Percentiles rank a stretch among this genome's conserved stretches.
These are phyloP conservation scores for Ectropis crepuscularia DNA, from an alignment of 2,888 invertebrate genomes.

Conservation along the genomic window DNA sequence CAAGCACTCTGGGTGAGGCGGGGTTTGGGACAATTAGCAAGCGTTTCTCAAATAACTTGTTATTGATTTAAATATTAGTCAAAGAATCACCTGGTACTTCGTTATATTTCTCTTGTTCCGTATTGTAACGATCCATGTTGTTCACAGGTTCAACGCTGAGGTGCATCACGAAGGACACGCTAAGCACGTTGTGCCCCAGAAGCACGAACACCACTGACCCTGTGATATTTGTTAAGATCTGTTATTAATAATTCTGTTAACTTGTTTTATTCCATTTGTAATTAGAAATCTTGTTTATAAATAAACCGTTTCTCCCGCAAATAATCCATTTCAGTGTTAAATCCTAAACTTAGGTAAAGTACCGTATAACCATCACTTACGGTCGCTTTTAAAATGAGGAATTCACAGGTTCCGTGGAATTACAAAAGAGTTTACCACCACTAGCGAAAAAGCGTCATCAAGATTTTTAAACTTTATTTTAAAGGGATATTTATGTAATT, in stretches of 20 bases:
- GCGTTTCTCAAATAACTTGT: too few relatives aligned
- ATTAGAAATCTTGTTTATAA: background rate
- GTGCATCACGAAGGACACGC: conserved; percentile 48
- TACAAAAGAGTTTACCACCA: too few relatives aligned
- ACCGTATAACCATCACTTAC: too few relatives aligned
- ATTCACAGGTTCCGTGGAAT: too few relatives aligned
- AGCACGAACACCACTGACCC: conserved; percentile 33
- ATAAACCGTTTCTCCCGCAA: conserved; percentile 6
- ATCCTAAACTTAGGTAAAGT: too few relatives aligned
- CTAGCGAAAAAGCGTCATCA: too few relatives aligned
- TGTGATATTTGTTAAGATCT: background rate
- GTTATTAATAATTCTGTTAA: background rate
- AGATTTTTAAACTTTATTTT: too few relatives aligned
- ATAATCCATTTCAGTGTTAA: too few relatives aligned
- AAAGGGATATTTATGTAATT: too few relatives aligned
- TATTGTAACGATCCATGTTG: background rate
- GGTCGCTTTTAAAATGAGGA: too few relatives aligned
- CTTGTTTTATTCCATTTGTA: background rate
- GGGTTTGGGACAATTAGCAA: background rate
- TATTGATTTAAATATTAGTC: too few relatives aligned
- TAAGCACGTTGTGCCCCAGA: conserved; percentile 45
- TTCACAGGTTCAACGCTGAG: conserved; percentile 59
- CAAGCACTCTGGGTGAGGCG: conserved; percentile 51
- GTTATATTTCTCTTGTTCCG: background rate
- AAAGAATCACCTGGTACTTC: too few relatives aligned